Evolutionary conservation across 35 echinoderm and acorn worm species (phyloP).

Genomic region (Patiria miniata): DNA sequence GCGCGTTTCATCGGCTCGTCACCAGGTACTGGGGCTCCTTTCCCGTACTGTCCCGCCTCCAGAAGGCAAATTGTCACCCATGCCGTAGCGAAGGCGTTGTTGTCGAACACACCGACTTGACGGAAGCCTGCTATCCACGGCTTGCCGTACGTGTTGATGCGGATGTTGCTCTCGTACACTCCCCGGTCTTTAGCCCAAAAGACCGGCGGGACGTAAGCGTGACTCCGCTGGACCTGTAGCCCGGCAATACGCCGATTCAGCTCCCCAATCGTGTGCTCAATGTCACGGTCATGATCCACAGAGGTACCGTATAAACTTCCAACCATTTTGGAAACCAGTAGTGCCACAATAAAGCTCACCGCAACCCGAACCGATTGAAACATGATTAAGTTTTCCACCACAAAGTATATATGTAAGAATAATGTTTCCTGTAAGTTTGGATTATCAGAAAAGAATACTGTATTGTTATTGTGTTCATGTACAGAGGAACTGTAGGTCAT

Average conservation of each 20-base stretch:
- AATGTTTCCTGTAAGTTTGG: too few species aligned
- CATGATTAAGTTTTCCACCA: too few species aligned
- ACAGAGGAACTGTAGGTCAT: too few species aligned
- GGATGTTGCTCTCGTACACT: slow-evolving; percentile 16
- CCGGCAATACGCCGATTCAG: slow-evolving; percentile 1
- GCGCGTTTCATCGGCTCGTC: slow-evolving; percentile 18
- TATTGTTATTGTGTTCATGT: too few species aligned
- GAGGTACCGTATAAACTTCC: neutral
- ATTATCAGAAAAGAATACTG: too few species aligned
- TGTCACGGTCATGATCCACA: neutral
- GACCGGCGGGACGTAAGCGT: neutral
- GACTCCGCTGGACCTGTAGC: neutral
- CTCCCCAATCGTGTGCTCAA: neutral
- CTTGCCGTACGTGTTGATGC: slow-evolving; percentile 16
- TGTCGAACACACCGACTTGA: slow-evolving; percentile 4
- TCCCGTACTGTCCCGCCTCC: slow-evolving; percentile 3
- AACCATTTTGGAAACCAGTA: neutral
- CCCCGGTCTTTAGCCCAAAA: slow-evolving; percentile 8
- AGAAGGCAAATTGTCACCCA: slow-evolving; percentile 21
- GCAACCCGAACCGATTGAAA: too few species aligned
- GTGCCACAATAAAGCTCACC: too few species aligned
- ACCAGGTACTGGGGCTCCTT: neutral
- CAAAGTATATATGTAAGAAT: too few species aligned
- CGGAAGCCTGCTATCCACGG: neutral
- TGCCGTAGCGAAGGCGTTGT: slow-evolving; percentile 16